Evolutionary conservation across 2,888 invertebrate genomes (phyloP), one percentile per base, ranked within the genome.

Genomic region (Belgica antarctica): DNA sequence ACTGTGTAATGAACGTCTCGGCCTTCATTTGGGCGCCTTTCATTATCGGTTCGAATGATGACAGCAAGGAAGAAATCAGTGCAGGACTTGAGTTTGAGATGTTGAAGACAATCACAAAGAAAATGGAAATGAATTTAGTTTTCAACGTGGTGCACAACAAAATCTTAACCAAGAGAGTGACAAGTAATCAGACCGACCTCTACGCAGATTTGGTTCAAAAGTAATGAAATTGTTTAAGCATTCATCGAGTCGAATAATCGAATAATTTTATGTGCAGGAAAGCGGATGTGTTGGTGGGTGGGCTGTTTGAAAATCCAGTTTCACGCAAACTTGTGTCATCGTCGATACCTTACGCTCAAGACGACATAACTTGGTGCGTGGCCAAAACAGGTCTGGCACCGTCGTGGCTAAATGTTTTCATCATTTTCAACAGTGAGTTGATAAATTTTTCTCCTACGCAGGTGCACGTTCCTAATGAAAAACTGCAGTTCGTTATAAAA

Each of bases 341-440:
- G 22, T 76, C 77, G 5, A 76, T 77, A 1, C 76, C 79, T 0
- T 80, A 80, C 66, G 75, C 76, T 47, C 78, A 80, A 73, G 80
- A 80, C 68, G 80, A 80, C 66, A 73, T 80, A 1, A 80, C 80
- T 0, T 80, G 79, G 80, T 80, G 80, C 71, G 78, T 80, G 47
- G 75, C 77, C 1, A 76, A 73, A 68, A 78, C 80, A 0, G 74
- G 75, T 12, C 74, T 75, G 0, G 73, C 74, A 0, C 72, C 76
- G 25, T 74, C 75, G 25, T 76, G 78, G 68, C 75, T 77, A 17
- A 79, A 79, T 71, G 78, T 79, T 36, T 71, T 52, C 19, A 36
- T 62, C 7, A 61, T 61, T 17, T 61, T 70, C 22, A 41, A 70
- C 22, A 17, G 57, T 63, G 34, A 62, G 41, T 62, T 12, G 28